Percentiles rank a stretch among this genome's conserved stretches.
Evolutionary conservation across 2,113 vertebrate species (phyloP).

Genomic region (Aramus guarauna): DNA sequence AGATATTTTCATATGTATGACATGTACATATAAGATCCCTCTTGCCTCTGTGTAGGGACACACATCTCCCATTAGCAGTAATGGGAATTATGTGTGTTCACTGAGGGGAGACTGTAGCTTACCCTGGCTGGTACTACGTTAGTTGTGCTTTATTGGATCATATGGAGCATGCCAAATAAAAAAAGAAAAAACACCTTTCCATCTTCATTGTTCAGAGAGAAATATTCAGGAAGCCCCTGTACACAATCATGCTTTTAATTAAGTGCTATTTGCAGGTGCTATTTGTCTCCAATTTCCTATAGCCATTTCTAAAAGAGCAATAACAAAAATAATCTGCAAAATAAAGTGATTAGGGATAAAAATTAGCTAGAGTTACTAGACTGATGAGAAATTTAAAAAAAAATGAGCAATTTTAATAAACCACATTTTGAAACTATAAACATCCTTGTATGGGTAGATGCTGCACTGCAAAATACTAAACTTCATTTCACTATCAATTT

Average conservation of each 20-base stretch:
- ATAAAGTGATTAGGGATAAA: conserved; percentile 26
- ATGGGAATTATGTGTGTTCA: conserved; percentile 61
- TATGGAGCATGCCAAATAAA: conserved; percentile 27
- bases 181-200: not conserved
- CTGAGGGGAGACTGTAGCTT: conserved; percentile 46
- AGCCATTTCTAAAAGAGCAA: conserved; percentile 3
- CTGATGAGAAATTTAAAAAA: not conserved
- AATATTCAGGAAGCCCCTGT: not conserved
- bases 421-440: conserved; percentile 33
- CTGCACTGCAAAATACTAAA: conserved; percentile 48
- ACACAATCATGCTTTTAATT: conserved; percentile 56
- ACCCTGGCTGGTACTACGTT: not conserved
- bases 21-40: conserved; percentile 38
- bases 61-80: conserved; percentile 59
- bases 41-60: conserved; percentile 19
- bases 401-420: conserved; percentile 49
- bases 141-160: conserved; percentile 46
- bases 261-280: conserved; percentile 27
- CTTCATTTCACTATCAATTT: conserved; percentile 71
- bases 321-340: conserved; percentile 43
- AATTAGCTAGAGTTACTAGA: conserved; percentile 38
- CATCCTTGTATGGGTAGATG: not conserved
- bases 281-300: conserved; percentile 12
- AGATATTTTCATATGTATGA: conserved; percentile 67
- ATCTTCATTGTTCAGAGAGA: not conserved